These are phyloP conservation scores for Apogon talboti DNA, from an alignment of 2,797 vertebrate species.

Conservation along the genomic window DNA sequence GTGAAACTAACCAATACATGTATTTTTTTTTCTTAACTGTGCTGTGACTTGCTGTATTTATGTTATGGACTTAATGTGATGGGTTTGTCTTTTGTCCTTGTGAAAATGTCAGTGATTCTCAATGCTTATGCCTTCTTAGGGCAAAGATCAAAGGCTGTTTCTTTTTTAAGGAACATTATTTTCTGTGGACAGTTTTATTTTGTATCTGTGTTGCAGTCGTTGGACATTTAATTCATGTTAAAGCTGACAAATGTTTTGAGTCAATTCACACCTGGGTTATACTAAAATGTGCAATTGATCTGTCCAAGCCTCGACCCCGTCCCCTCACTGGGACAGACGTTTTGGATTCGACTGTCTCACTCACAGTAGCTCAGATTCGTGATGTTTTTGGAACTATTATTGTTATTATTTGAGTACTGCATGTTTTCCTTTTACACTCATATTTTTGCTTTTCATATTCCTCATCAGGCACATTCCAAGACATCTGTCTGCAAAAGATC, in stretches of 20 bases:
- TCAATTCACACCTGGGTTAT: constrained; percentile 48
- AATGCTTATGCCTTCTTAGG: constrained; percentile 84
- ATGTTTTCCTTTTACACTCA: constrained; percentile 22
- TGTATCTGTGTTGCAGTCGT: constrained; percentile 36
- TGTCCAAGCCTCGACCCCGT: constrained; percentile 36
- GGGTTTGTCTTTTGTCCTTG: constrained; percentile 74
- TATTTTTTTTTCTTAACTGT: constrained; percentile 70
- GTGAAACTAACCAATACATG: constrained; percentile 72
- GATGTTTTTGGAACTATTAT: constrained; percentile 4
- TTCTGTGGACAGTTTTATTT: constrained; percentile 46
- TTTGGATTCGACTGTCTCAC: constrained; percentile 24
- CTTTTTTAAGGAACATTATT: constrained; percentile 60
- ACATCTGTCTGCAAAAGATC: constrained; percentile 59
- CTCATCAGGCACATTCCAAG: constrained; percentile 78
- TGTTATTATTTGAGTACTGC: constrained; percentile 7
- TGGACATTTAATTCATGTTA: constrained; percentile 30
- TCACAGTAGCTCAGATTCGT: constrained; percentile 28
- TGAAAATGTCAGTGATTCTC: constrained; percentile 77
- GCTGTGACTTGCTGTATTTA: constrained; percentile 82
- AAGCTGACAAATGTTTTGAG: constrained; percentile 37
- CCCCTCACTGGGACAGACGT: constrained; percentile 12
- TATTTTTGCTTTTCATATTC: constrained; percentile 57
- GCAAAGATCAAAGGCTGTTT: constrained; percentile 79
- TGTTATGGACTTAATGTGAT: constrained; percentile 79
- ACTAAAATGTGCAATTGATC: constrained; percentile 53